Conservation (phyloP, 2,888 invertebrate species). For the Drosophila meridiana region DNA sequence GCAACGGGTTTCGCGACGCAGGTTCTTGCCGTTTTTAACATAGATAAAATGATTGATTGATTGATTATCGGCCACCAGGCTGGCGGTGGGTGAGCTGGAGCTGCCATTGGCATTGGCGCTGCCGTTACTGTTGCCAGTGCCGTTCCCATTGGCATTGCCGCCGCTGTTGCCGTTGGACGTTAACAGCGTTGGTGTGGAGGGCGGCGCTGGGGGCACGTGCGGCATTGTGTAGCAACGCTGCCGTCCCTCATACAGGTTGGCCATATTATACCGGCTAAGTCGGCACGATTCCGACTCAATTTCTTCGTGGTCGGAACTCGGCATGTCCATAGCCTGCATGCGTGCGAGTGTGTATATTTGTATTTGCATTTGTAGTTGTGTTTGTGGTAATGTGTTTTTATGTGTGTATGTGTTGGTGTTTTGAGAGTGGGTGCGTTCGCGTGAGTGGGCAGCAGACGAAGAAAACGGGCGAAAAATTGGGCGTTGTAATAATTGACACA, state of each 20-base stretch:
- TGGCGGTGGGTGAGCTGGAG: constrained; percentile 63
- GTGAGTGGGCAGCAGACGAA: constrained; percentile 54
- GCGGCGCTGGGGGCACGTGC: constrained; percentile 81
- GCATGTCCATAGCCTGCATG: constrained; percentile 72
- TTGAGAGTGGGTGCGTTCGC: constrained; percentile 66
- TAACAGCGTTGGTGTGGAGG: constrained; percentile 82
- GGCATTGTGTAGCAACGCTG: constrained; percentile 83
- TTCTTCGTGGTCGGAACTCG: constrained; percentile 71
- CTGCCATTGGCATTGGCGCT: constrained; percentile 53
- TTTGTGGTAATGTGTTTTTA: constrained; percentile 24
- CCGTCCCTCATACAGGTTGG: constrained; percentile 71
- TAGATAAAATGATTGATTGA: constrained; percentile 71
- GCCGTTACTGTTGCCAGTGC: constrained; percentile 23
- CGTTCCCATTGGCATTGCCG: constrained; percentile 54
- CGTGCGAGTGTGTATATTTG: constrained; percentile 15
- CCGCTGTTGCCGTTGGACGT: constrained; percentile 70
- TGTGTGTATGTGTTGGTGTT: constrained; percentile 34
- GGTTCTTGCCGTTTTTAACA: constrained; percentile 73
- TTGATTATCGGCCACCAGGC: constrained; percentile 67
- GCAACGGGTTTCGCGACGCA: constrained; percentile 79
- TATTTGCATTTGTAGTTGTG: not conserved
- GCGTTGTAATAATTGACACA: constrained; percentile 42
- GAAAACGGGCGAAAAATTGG: constrained; percentile 48
- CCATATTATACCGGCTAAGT: constrained; percentile 68
- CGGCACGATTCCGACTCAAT: constrained; percentile 70